Base-by-base conservation (phyloP, 2,888 invertebrate genomes). In the Coleophora flavipennella region DNA sequence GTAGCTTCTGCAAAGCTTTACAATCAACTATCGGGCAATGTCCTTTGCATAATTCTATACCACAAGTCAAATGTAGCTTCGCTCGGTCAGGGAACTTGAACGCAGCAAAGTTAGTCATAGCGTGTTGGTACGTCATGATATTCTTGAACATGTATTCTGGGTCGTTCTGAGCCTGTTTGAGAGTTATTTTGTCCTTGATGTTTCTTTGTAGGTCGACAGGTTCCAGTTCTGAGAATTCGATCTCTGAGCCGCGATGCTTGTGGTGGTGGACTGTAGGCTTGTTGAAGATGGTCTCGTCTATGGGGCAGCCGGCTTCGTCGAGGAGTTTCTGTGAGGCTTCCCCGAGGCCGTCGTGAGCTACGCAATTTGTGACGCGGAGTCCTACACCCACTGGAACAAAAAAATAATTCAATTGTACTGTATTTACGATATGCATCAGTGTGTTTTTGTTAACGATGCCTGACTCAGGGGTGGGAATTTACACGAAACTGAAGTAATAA, bases 81-180 rank as follows among this genome's bases (percentile, higher is more conserved):
- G 92, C 91, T 47, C 92, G 84, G 58, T 93, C 93, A 3, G 93
- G 93, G 69, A 94, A 94, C 59, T 93, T 93, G 59, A 94, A 94
- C 3, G 93, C 94, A 1, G 91, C 89, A 74, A 94, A 94, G 12
- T 89, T 90, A 0, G 92, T 84, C 1, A 83, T 59, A 1, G 85
- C 86, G 45, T 85, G 81, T 50, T 85, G 81, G 43, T 83, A 85
- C 0, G 78, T 79, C 85, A 86, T 86, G 26, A 85, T 77, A 51
- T 80, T 77, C 50, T 75, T 81, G 14, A 79, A 69, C 52, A 74
- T 67, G 35, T 67, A 59, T 2, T 81, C 81, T 0, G 80, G 75
- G 40, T 81, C 77, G 1, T 57, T 54, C 47, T 59, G 75, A n/a
- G 66, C 53, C 2, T 62, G 49, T 53, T 74, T 78, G 1, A 72